A percentile compares a stretch with the other conserved stretches of the same genome.
These are phyloP conservation scores for Boulengeromyrus knoepffleri DNA, from an alignment of 2,113 vertebrate species.

Conservation along the genomic window DNA sequence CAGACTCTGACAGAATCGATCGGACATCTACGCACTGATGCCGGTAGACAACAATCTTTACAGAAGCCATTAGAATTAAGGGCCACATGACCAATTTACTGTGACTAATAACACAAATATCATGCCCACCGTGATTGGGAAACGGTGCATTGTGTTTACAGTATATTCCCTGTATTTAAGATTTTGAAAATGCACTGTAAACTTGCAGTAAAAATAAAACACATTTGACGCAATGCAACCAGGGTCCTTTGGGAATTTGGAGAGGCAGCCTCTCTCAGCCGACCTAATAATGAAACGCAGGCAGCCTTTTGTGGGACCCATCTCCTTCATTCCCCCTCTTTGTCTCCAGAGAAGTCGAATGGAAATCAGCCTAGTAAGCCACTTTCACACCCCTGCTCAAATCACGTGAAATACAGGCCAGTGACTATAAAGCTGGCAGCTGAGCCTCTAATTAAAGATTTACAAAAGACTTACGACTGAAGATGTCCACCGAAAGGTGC, in stretches of 20 bases:
- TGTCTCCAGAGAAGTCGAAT: not conserved
- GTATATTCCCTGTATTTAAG: not conserved
- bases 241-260: slow-evolving; percentile 25
- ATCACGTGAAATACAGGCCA: slow-evolving; percentile 8
- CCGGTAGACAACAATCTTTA: not conserved
- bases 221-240: slow-evolving; percentile 18
- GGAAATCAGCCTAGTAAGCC: slow-evolving; percentile 16
- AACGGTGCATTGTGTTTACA: not conserved
- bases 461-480: not conserved
- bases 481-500: not conserved
- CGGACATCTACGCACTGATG: not conserved
- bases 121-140: not conserved
- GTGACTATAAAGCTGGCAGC: slow-evolving; percentile 1
- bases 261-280: slow-evolving; percentile 10
- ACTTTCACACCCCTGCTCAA: slow-evolving; percentile 25
- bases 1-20: not conserved
- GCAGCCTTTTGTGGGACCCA: slow-evolving; percentile 5
- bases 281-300: slow-evolving; percentile 26
- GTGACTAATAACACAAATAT: not conserved
- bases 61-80: not conserved
- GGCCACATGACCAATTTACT: not conserved
- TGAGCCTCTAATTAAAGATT: slow-evolving; percentile 14
- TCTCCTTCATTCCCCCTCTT: not conserved
- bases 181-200: not conserved
- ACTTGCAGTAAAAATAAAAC: not conserved